phyloP scores from a whole-genome alignment of 1,140 invertebrate species.

The Brachionus plicatilis region DNA sequence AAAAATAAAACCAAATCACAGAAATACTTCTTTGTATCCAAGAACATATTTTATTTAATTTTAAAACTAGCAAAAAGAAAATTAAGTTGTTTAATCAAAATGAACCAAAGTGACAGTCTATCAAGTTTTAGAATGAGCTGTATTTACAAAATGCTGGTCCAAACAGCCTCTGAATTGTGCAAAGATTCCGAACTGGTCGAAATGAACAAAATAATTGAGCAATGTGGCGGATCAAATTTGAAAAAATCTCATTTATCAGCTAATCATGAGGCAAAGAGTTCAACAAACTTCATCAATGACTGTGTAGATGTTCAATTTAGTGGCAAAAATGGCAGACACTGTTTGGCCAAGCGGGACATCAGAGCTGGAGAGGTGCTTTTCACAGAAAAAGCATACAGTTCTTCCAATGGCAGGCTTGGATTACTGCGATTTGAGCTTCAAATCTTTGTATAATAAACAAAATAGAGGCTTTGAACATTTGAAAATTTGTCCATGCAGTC shows the following conservation, averaged over 20 bases:
- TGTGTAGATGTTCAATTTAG: neutral
- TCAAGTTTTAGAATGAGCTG: neutral
- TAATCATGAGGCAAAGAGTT: neutral
- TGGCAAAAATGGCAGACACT: constrained; percentile 30
- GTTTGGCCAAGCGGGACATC: constrained; percentile 63
- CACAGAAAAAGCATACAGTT: constrained; percentile 68
- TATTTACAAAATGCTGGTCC: neutral
- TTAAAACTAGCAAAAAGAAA: neutral
- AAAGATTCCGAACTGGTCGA: neutral
- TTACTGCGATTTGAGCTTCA: constrained; percentile 78
- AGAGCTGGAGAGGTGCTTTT: constrained; percentile 70
- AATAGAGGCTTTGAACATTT: neutral
- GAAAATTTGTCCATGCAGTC: neutral
- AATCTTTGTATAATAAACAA: neutral
- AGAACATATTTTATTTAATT: too few relatives aligned
- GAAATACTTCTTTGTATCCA: too few relatives aligned
- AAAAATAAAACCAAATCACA: too few relatives aligned
- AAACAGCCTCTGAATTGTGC: neutral
- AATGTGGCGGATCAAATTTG: neutral
- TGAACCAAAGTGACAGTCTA: neutral
- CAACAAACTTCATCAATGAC: constrained; percentile 11
- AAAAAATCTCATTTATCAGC: too few relatives aligned
- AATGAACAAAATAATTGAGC: neutral
- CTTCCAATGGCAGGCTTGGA: constrained; percentile 69
- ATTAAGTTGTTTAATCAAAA: neutral